A percentile compares a stretch with the other conserved stretches of the same genome.
These are phyloP conservation scores for Lissonota sp. DNA, from an alignment of 2,888 invertebrate genomes.

Conservation along the genomic window DNA sequence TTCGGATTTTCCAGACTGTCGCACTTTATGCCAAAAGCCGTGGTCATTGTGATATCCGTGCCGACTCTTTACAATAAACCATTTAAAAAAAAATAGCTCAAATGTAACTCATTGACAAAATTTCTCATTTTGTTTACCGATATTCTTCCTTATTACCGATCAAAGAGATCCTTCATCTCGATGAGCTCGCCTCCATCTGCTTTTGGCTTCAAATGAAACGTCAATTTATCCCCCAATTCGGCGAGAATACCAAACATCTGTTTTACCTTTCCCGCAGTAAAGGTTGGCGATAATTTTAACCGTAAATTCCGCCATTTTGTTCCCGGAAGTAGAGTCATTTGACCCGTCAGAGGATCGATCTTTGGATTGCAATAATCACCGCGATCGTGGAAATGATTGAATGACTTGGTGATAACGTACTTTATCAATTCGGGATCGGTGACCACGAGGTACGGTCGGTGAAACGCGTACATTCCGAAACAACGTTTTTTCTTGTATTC, in stretches of 20 bases:
- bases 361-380: constrained; percentile 76
- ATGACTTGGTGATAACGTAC: constrained; percentile 78
- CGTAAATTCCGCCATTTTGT: constrained; percentile 80
- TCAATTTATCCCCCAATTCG: constrained; percentile 73
- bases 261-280: constrained; percentile 82
- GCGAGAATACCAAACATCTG: constrained; percentile 76
- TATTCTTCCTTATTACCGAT: constrained; percentile 66
- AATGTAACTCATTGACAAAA: too few relatives aligned
- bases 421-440: constrained; percentile 79
- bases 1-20: constrained; percentile 74
- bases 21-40: constrained; percentile 77
- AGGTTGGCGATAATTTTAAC: constrained; percentile 81
- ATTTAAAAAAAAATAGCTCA: too few relatives aligned
- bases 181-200: constrained; percentile 48
- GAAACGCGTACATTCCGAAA: constrained; percentile 75
- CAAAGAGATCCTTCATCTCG: constrained; percentile 71
- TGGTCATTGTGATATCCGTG: constrained; percentile 76
- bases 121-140: neutral
- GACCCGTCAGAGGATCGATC: constrained; percentile 76
- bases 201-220: constrained; percentile 53
- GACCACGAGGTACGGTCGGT: constrained; percentile 75
- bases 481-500: constrained; percentile 70
- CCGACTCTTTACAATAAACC: constrained; percentile 67
- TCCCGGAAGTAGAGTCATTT: constrained; percentile 77
- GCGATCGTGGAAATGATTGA: constrained; percentile 79